These are phyloP conservation scores for Tupiocoris notatus DNA, from an alignment of 2,888 invertebrate species.

Conservation along the genomic window DNA sequence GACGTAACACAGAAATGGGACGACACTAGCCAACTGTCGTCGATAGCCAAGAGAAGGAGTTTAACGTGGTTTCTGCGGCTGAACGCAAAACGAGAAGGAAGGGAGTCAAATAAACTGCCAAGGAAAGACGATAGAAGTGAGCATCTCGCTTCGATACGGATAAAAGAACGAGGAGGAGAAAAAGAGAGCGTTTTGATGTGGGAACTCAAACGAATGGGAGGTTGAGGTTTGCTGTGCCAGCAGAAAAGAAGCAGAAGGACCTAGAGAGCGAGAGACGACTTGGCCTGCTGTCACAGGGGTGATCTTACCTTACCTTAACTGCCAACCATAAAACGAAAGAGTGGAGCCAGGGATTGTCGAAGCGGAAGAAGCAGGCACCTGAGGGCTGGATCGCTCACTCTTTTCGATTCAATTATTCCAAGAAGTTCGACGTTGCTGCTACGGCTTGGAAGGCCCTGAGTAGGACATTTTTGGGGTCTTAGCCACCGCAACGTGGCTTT, in stretches of 20 bases:
- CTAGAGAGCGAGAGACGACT: neutral
- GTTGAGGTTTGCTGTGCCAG: conserved; percentile 20
- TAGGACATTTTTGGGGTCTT: too few species aligned
- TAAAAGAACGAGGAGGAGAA: too few species aligned
- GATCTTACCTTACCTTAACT: conserved; percentile 16
- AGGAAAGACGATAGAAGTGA: neutral
- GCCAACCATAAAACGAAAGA: conserved; percentile 9
- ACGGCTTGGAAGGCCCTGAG: too few species aligned
- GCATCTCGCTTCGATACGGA: neutral
- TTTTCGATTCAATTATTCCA: conserved; percentile 23
- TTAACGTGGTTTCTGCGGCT: neutral
- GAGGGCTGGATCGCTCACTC: neutral
- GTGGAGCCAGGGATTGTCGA: neutral
- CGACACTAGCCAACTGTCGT: neutral
- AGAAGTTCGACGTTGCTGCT: neutral
- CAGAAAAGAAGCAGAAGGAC: neutral
- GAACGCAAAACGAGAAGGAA: neutral
- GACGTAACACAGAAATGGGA: neutral
- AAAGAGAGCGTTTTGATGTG: neutral
- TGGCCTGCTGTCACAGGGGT: conserved; percentile 6
- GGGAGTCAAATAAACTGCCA: neutral
- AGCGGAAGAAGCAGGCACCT: neutral
- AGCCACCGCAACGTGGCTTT: too few species aligned
- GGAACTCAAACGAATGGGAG: neutral
- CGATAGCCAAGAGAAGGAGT: neutral